Conservation (phyloP, 1,140 invertebrate genomes). For the Aphelinus certus region DNA sequence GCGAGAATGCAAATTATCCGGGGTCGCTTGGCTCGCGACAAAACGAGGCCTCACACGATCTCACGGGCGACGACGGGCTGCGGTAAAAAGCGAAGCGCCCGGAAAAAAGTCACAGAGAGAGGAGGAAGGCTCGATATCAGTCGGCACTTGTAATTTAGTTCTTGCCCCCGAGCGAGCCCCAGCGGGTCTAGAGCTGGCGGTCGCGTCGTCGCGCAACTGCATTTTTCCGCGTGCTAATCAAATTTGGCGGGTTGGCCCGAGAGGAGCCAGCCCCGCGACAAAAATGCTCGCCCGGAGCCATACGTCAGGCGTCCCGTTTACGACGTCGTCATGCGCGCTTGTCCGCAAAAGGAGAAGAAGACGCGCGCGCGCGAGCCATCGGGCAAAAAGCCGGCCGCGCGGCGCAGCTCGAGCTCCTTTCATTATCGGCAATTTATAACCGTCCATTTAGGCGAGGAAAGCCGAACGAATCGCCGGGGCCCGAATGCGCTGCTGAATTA, state of each 20-base stretch:
- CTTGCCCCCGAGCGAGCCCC: slow-evolving; percentile 22
- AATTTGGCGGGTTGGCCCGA: slow-evolving; percentile 27
- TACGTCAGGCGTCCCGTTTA: neutral
- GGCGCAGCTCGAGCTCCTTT: slow-evolving; percentile 15
- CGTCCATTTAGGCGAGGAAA: slow-evolving; percentile 47
- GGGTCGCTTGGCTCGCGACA: neutral
- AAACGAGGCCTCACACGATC: too few species aligned
- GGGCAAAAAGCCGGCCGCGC: too few species aligned
- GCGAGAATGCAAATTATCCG: slow-evolving; percentile 20
- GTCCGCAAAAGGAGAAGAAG: neutral
- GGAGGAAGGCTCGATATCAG: too few species aligned
- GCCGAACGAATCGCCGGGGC: slow-evolving; percentile 44
- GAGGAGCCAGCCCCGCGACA: neutral
- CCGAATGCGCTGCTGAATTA: slow-evolving; percentile 41
- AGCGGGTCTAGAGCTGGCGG: too few species aligned
- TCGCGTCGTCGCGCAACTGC: too few species aligned
- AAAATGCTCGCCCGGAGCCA: slow-evolving; percentile 1
- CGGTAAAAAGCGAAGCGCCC: too few species aligned
- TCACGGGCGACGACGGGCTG: too few species aligned
- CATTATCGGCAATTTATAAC: slow-evolving; percentile 46
- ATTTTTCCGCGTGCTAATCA: slow-evolving; percentile 27
- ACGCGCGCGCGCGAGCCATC: neutral
- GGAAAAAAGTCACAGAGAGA: too few species aligned
- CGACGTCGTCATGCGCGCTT: neutral
- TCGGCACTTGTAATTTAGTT: slow-evolving; percentile 26